Percentiles rank a stretch among this genome's conserved stretches.
These are phyloP conservation scores for Ara ararauna DNA, from an alignment of 2,797 vertebrate genomes.

Conservation along the genomic window DNA sequence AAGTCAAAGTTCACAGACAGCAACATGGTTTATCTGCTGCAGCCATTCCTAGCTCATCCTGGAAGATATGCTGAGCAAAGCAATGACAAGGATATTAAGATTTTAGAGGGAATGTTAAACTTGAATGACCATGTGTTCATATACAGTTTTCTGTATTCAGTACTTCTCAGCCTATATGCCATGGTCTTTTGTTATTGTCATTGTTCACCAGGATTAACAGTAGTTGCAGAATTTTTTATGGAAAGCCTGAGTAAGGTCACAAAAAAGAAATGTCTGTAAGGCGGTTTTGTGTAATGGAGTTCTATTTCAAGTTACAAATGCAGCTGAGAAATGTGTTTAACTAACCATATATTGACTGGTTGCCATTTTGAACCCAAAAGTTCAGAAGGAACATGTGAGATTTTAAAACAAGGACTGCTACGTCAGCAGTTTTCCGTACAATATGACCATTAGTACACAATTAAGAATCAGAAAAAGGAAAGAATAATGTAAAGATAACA, in stretches of 20 bases:
- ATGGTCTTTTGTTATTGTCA: not conserved
- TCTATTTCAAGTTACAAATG: not conserved
- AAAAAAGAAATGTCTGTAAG: rapidly evolving
- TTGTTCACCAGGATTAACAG: not conserved
- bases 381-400: not conserved
- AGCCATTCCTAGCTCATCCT: not conserved
- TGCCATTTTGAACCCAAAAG: not conserved
- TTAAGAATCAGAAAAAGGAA: not conserved
- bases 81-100: not conserved
- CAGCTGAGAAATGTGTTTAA: not conserved
- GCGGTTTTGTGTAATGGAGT: not conserved
- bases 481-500: not conserved
- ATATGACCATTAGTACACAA: not conserved
- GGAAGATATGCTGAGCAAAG: not conserved
- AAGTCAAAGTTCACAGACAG: not conserved
- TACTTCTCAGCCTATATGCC: not conserved
- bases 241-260: not conserved
- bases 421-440: not conserved
- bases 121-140: not conserved
- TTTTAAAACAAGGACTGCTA: not conserved
- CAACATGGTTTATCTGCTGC: not conserved
- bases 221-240: not conserved
- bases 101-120: not conserved
- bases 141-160: not conserved
- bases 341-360: not conserved